Evolutionary conservation across 1,140 invertebrate genomes (phyloP), one percentile per base, ranked within the genome.

Genomic region (Nephila pilipes): DNA sequence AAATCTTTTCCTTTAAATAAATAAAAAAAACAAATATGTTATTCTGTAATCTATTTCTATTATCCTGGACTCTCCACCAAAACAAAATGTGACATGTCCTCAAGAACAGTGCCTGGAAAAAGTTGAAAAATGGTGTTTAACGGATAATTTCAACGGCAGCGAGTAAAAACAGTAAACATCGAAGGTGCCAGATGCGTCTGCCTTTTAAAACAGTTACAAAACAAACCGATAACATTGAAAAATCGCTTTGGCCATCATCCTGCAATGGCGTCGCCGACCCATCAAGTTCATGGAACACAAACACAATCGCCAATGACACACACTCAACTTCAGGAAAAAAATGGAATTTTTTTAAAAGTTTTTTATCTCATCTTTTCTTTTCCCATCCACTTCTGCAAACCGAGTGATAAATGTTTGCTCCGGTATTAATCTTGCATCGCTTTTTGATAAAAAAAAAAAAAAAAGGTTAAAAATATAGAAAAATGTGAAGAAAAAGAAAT

Each of bases 201-300:
- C 80, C 38, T 83, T 83, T n/a, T 46, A 55, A 83, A 83, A 54
- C 38, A 83, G 38, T 83, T 83, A 83, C 80, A 83, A 75, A 83
- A 83, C 80, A 55, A 83, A 83, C 80, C 80, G 80, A 83, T 83
- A 83, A 83, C 80, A 54, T 38, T 83, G 80, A 83, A 83, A 83
- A 83, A 83, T 83, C 80, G 29, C 46, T 29, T 54, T 54, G 46
- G 32, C 32, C 32, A 32, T 16, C 69, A 75, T 75, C 29, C n/a
- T 83, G 80, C 46, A 16, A 12, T 83, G 80, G 54, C 80, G 80
- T 83, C 80, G 29, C 55, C 80, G 29, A 65, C 18, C 54, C 38
- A 46, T 83, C 38, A 83, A 83, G 38, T 55, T 29, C 38, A 38
- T 2, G 29, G 38, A 83, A 55, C 80, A 83, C 80, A 83, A 83